Conservation (phyloP, 2,888 invertebrate species). For the Hemicrepidius hirtus region DNA sequence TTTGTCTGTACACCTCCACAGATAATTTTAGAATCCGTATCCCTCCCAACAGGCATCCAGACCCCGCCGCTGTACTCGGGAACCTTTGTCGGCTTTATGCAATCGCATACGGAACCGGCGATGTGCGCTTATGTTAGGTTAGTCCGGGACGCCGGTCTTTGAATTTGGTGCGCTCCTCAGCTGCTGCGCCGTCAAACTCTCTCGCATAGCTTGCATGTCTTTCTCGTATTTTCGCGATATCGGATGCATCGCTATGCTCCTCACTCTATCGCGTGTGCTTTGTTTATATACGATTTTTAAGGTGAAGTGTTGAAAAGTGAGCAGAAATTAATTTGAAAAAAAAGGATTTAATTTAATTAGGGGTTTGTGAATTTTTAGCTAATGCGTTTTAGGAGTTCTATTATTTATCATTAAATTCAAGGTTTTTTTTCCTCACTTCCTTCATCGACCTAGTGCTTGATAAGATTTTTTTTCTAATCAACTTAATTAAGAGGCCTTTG, state of each 20-base stretch:
- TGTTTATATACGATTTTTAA: conserved; percentile 19
- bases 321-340: no score
- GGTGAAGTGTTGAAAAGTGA: neutral
- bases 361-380: no score
- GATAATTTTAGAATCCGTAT: conserved; percentile 36
- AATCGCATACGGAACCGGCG: conserved; percentile 49
- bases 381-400: no score
- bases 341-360: no score
- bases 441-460: no score
- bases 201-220: conserved; percentile 39
- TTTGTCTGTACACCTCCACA: neutral
- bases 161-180: conserved; percentile 47
- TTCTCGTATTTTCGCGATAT: conserved; percentile 42
- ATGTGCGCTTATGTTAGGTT: conserved; percentile 61
- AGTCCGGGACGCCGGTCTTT: conserved; percentile 58
- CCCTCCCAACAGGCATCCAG: conserved; percentile 20
- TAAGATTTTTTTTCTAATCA: no score
- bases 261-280: conserved; percentile 37
- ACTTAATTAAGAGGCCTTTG: no score
- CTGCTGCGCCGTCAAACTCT: conserved; percentile 47
- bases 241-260: conserved; percentile 38
- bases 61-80: conserved; percentile 42
- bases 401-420: no score
- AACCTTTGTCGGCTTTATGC: conserved; percentile 52
- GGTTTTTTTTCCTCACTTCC: no score